Evolutionary conservation across 2,797 vertebrate species (phyloP), one percentile per base, ranked within the genome.

Genomic region (Iguana delicatissima): DNA sequence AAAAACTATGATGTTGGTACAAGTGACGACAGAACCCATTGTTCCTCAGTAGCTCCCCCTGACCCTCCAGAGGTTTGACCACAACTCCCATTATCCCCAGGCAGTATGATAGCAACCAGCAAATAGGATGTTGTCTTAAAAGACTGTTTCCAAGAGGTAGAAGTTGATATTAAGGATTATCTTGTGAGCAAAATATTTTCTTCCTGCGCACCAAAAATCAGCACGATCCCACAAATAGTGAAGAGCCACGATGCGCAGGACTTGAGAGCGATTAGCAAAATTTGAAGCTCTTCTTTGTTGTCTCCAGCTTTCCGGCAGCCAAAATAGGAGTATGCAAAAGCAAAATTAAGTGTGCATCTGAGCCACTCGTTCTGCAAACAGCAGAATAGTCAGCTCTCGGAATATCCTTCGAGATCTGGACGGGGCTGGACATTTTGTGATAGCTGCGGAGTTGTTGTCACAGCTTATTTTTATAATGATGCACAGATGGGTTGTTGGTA

Each of bases 341-440:
- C 42, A 79, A 93, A 89, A 85, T 72, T 3, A 89, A 6, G 59
- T 22, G 20, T 20, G 14, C 3, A 14, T 57, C 3, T 18, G 91
- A 81, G 81, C 24, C 55, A 67, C 16, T 22, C 72, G 38, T 74
- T 84, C 86, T 64, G 85, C 82, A 89, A 83, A 22, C 76, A 32
- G 86, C 52, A 59, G 18, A 72, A 88, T 3, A 13, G 5, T 80
- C 72, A 89, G 4, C 72, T 90, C 81, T 64, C 81, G 0, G 62
- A 38, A 46, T 35, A 91, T 89, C 89, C 91, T 91, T 46, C 84
- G 26, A 35, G 89, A 0, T 90, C 32, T 90, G 92, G 83, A 87
- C 20, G 10, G 5, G 2, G 9, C 14, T 0, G 46, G n/a, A 85
- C 67, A 0, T 88, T 90, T 88, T 38, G 14, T n/a, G 84, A 89